Conservation (phyloP, 30 jellyfish, hydroid and myxozoan species). For the Thelohanellus kitauei region DNA sequence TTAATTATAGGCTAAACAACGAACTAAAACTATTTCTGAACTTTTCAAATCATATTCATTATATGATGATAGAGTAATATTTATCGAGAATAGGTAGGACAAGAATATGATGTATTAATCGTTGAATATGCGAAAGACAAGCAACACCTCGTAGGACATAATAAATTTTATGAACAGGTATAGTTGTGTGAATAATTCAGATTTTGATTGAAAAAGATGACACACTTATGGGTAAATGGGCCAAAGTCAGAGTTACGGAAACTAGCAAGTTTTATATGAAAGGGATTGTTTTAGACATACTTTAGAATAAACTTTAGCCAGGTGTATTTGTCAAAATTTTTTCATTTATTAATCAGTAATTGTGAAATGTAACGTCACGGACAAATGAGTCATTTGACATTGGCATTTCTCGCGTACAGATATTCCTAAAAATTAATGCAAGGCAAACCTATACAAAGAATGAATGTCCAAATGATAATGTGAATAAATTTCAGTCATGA, state of each 20-base stretch:
- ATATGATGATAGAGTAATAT: slow-evolving; percentile 25
- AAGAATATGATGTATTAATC: slow-evolving; percentile 9
- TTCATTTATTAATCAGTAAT: too few relatives aligned
- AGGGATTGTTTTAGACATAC: slow-evolving; percentile 15
- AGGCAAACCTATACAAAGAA: too few relatives aligned
- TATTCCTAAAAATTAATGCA: too few relatives aligned
- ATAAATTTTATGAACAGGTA: slow-evolving; percentile 43
- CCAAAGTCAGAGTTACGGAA: slow-evolving; percentile 28
- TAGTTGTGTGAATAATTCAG: slow-evolving; percentile 5
- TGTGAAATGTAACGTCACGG: too few relatives aligned
- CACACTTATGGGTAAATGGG: slow-evolving; percentile 64
- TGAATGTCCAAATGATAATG: too few relatives aligned
- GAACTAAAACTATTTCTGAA: slow-evolving; percentile 21
- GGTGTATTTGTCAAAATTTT: too few relatives aligned
- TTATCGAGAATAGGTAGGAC: slow-evolving; percentile 14
- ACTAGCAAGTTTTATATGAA: slow-evolving; percentile 73
- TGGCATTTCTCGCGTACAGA: too few relatives aligned
- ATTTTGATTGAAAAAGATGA: slow-evolving; percentile 23
- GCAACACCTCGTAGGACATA: slow-evolving; percentile 34
- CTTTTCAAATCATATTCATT: slow-evolving; percentile 42
- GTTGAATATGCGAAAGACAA: slow-evolving; percentile 47
- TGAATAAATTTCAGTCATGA: too few relatives aligned
- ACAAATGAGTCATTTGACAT: too few relatives aligned
- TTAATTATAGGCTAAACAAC: slow-evolving; percentile 14
- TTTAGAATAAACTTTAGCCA: too few relatives aligned